Evolutionary conservation across 2,113 vertebrate species (phyloP).

Genomic region (Maccullochella peelii): DNA sequence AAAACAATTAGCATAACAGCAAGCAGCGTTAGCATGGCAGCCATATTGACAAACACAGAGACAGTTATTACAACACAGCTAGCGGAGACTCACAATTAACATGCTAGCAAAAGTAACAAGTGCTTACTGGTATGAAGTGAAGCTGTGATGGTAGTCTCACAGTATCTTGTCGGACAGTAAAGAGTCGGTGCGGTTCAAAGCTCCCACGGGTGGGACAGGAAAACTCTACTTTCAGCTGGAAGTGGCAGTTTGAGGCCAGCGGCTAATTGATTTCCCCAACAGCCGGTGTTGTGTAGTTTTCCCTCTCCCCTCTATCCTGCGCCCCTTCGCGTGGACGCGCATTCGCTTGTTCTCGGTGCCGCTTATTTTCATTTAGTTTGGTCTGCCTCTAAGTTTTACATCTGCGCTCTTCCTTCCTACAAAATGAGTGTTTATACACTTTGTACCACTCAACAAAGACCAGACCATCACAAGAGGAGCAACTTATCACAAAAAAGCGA

Average conservation of each 20-base stretch:
- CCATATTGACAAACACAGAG: background rate
- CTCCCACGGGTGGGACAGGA: background rate
- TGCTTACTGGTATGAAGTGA: background rate
- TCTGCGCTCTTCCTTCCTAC: no score
- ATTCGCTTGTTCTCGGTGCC: no score
- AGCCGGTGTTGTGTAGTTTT: no score
- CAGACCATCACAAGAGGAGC: no score
- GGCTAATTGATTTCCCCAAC: background rate
- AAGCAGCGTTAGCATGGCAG: background rate
- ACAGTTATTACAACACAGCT: background rate
- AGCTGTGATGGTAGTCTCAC: no score
- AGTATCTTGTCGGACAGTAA: background rate
- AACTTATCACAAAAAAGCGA: no score
- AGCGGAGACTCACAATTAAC: background rate
- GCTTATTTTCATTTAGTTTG: no score
- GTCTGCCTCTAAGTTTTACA: no score
- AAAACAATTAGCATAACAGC: background rate
- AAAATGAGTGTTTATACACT: no score
- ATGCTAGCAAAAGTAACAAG: background rate
- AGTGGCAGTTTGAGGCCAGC: conserved; percentile 3
- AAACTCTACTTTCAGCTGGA: background rate
- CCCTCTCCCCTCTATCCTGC: no score
- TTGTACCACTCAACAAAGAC: no score
- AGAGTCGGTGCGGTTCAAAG: background rate
- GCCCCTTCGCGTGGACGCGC: no score